Evolutionary conservation across 2,113 vertebrate genomes (phyloP).

Genomic region (Vombatus ursinus): DNA sequence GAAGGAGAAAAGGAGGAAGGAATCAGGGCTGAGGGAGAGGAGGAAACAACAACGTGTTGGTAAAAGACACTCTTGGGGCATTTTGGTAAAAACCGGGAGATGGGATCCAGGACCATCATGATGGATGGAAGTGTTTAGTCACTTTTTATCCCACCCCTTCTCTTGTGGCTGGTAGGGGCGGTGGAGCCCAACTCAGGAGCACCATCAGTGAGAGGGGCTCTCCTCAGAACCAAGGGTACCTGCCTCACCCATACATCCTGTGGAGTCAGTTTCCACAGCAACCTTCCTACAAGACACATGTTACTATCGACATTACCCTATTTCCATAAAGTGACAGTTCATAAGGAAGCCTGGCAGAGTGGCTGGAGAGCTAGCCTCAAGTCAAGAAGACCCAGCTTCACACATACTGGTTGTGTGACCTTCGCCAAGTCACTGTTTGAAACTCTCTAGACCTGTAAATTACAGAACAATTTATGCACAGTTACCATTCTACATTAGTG

Average conservation of each 20-base stretch:
- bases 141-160: background rate
- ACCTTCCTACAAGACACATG: background rate
- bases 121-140: background rate
- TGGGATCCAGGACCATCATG: background rate
- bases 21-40: background rate
- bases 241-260: background rate
- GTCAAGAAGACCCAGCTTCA: background rate
- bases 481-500: background rate
- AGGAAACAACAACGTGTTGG: background rate
- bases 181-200: background rate
- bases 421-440: background rate
- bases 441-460: background rate
- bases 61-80: background rate
- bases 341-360: background rate
- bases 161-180: background rate
- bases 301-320: background rate
- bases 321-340: background rate
- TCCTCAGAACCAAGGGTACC: background rate
- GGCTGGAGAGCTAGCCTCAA: background rate
- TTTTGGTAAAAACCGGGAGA: background rate
- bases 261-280: background rate
- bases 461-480: background rate
- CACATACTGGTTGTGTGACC: background rate
- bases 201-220: background rate
- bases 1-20: background rate